Base-by-base conservation (phyloP, 2,888 invertebrate genomes). In the Cataglyphis rosenhaueri region DNA sequence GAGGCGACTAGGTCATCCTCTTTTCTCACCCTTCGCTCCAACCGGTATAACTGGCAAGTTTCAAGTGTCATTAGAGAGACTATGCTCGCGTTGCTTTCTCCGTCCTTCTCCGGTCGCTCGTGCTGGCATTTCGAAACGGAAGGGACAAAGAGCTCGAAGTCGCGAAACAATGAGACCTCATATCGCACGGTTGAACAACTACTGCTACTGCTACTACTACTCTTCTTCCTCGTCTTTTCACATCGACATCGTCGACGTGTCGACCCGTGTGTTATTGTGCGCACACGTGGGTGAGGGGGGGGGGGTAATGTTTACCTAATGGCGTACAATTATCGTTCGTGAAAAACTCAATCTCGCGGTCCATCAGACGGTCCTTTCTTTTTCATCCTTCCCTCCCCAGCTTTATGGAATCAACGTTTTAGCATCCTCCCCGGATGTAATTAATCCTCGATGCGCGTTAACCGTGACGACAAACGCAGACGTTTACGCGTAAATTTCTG, bases 151-250 rank as follows among this genome's bases (percentile, higher is more conserved):
- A 87, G 81, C 81, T 74, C 82, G 75, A 87, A 85, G 84, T 83
- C 84, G 81, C 74, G 85, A 71, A 87, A 90, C 90, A 90, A 90
- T 88, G 85, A 79, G 79, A 81, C 82, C 84, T 84, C 87, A 84
- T 88, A 88, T 86, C 86, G 70, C 82, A 68, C 79, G 70, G 71
- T 85, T 82, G 70, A 84, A 86, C 82, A 81, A 75, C 62, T 29
- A 21, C 55, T 21, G 52, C 44, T 52, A n/a, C 48, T 41, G 6
- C 18, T 48, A 6, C 18, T 44, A 44, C 18, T 44, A 18, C 57
- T 61, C 35, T 44, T 35, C 61, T 61, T n/a, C 59, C 61, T 38
- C 25, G 35, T 18, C 18, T 78, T 84, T 78, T 84, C 75, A 65
- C 75, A 57, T 41, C 35, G 25, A 74, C 76, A 15, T 55, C 41